phyloP scores from a whole-genome alignment of 2,888 invertebrate genomes.

The Eudasyphora cyanicolor region DNA sequence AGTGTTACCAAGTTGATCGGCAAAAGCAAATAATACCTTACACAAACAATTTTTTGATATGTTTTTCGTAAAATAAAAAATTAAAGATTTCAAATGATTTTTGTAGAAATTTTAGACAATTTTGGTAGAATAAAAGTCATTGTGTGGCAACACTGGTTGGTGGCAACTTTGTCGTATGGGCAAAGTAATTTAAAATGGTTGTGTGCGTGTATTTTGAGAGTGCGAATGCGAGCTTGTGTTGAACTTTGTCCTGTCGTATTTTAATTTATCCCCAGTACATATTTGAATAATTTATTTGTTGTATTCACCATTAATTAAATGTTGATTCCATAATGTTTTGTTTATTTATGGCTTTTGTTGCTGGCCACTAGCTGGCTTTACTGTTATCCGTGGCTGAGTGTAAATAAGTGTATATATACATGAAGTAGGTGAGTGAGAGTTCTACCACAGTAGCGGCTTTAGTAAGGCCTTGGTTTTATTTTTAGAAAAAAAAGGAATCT shows the following conservation, averaged over 20 bases:
- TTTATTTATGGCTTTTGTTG: slow-evolving; percentile 1
- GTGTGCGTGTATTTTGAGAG: not conserved
- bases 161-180: not conserved
- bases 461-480: not conserved
- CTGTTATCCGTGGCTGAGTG: not conserved
- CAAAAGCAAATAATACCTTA: no score
- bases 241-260: not conserved
- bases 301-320: slow-evolving; percentile 27
- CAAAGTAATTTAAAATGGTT: not conserved
- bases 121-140: no score
- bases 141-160: no score
- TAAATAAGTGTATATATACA: no score
- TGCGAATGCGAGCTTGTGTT: not conserved
- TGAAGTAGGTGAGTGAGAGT: no score
- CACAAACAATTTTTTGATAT: no score
- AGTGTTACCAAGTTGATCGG: no score
- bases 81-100: no score
- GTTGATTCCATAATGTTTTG: not conserved
- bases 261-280: slow-evolving; percentile 1
- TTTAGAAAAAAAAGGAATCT: no score
- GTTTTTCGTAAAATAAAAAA: no score
- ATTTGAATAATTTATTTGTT: slow-evolving; percentile 17
- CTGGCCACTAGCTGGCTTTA: not conserved
- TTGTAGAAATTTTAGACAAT: no score
- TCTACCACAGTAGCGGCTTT: not conserved